A percentile compares a stretch with the other conserved stretches of the same genome.
These are phyloP conservation scores for Oncorhynchus nerka DNA, from an alignment of 2,113 vertebrate species.

Conservation along the genomic window DNA sequence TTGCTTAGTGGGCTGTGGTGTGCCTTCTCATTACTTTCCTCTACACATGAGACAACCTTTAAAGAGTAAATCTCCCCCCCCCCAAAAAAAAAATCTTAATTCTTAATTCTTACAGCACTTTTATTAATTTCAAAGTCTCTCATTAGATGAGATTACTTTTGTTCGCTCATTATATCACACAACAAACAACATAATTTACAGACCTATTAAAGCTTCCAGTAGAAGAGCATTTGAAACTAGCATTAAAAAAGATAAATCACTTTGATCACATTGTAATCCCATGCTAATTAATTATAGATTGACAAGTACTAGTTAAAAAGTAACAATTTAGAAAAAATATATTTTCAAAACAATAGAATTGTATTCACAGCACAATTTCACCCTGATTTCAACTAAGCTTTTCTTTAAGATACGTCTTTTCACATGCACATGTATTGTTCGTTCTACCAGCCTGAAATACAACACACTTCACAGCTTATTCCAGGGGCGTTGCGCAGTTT, in stretches of 20 bases:
- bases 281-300: neutral
- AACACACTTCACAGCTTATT: conserved; percentile 54
- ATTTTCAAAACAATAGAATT: neutral
- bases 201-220: neutral
- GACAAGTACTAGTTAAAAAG: no score
- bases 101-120: conserved; percentile 31
- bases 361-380: neutral
- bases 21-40: no score
- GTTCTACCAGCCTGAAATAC: conserved; percentile 18
- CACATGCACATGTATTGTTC: neutral
- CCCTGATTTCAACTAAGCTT: neutral
- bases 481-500: no score
- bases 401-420: neutral
- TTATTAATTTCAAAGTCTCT: conserved; percentile 8
- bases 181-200: neutral
- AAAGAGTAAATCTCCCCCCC: conserved; percentile 24
- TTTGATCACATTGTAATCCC: neutral
- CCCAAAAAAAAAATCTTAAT: conserved; percentile 27
- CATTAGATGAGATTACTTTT: neutral
- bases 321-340: no score
- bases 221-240: neutral
- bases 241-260: neutral
- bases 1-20: no score
- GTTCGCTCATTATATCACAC: neutral
- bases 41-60: no score